Percentiles rank a stretch among this genome's conserved stretches.
These are phyloP conservation scores for Ypsolopha sequella DNA, from an alignment of 2,888 invertebrate genomes.

Conservation along the genomic window DNA sequence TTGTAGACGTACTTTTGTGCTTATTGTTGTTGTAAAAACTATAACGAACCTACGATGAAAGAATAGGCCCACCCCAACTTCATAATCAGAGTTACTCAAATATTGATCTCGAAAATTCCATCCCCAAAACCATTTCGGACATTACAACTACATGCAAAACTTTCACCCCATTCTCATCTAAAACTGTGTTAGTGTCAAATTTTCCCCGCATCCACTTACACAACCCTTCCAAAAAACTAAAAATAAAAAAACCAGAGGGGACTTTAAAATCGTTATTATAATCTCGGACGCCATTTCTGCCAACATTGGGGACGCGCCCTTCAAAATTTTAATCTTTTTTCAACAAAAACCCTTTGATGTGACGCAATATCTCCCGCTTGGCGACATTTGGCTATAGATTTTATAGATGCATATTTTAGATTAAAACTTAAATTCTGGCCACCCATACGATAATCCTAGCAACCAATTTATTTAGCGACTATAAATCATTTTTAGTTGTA, in stretches of 20 bases:
- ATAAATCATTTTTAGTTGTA: slow-evolving; percentile 17
- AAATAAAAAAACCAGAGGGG: slow-evolving; percentile 38
- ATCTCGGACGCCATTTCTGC: slow-evolving; percentile 65
- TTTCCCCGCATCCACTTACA: slow-evolving; percentile 60
- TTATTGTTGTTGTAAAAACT: no score
- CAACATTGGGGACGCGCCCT: slow-evolving; percentile 58
- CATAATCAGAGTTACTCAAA: no score
- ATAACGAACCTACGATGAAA: no score
- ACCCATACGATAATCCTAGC: slow-evolving; percentile 12
- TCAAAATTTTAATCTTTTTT: slow-evolving; percentile 61
- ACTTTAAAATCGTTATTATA: slow-evolving; percentile 70
- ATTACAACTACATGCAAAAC: slow-evolving; percentile 17
- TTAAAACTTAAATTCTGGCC: slow-evolving; percentile 50
- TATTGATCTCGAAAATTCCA: no score
- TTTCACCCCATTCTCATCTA: slow-evolving; percentile 47
- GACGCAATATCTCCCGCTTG: slow-evolving; percentile 60
- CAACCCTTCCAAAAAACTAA: slow-evolving; percentile 57
- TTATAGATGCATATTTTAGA: slow-evolving; percentile 61
- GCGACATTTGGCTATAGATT: slow-evolving; percentile 64
- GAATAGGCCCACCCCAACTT: no score
- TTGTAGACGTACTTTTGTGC: no score
- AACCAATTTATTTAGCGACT: slow-evolving; percentile 29
- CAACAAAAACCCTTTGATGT: slow-evolving; percentile 66
- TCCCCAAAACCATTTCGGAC: slow-evolving; percentile 21
- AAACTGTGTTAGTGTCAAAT: slow-evolving; percentile 56